Evolutionary conservation across 2,797 vertebrate genomes (phyloP).

Genomic region (Myotis pilosus): DNA sequence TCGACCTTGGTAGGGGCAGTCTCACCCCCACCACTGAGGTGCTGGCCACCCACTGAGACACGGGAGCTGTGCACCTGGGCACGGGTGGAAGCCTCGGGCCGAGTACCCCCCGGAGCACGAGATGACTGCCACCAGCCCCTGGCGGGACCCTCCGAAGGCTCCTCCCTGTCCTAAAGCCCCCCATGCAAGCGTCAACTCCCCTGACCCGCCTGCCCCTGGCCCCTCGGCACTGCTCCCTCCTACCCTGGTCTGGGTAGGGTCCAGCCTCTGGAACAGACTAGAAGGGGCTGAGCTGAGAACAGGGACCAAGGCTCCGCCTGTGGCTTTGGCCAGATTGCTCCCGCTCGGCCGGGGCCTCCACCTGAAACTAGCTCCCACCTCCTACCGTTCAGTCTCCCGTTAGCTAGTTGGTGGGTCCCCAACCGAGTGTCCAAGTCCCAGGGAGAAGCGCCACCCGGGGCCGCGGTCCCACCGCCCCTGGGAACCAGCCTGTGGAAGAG

Average conservation of each 20-base stretch:
- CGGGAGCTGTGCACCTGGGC: neutral
- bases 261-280: too few species aligned
- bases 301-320: neutral
- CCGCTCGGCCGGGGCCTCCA: too few species aligned
- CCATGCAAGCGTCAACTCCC: neutral
- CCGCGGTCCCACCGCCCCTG: neutral
- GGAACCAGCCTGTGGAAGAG: neutral
- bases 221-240: fast-evolving
- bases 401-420: neutral
- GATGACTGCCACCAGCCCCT: too few species aligned
- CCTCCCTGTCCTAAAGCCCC: neutral
- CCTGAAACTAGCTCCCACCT: neutral
- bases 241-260: too few species aligned
- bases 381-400: neutral
- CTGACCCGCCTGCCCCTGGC: neutral
- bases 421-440: neutral
- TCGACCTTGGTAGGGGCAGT: neutral
- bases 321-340: neutral
- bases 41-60: neutral
- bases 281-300: neutral
- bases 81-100: too few species aligned
- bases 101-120: too few species aligned
- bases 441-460: neutral
- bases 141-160: neutral
- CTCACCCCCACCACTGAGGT: neutral